Base-by-base conservation (phyloP, 2,888 invertebrate species). In the Seladonia tumulorum region DNA sequence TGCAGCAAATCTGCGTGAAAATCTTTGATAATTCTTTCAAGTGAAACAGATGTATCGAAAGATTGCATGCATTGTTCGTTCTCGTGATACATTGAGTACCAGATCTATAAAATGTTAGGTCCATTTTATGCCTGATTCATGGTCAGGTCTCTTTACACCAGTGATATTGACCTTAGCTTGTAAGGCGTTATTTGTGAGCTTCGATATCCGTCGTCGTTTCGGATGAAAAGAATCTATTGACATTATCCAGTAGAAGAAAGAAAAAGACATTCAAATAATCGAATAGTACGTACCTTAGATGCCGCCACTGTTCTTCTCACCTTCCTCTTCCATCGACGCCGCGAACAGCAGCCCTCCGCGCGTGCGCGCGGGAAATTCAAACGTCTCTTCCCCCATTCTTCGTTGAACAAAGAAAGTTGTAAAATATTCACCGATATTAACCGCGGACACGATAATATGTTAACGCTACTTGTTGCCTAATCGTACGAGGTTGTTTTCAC, bases 101-200 rank as follows among this genome's bases (percentile, higher is more conserved):
- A 39, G 42, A 22, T n/a, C 5, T 42, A n/a, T 39, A 22, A 68
- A 68, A 42, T 42, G 42, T 22, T 39, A 14, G 39, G 0, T 68
- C 68, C 42, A 42, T 68, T 35, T 39, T 68, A 68, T n/a, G 39
- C 39, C 42, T 68, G 10, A n/a, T n/a, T 22, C 39, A 39, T 68
- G 39, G 68, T 68, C 68, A 71, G 45, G 73, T 79, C 76, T 81
- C 68, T 82, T 76, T 70, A 49, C 60, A 76, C 60, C 76, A 49
- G 82, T 87, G 78, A 87, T 87, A 87, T 82, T 76, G 82, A 82
- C 4, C 63, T 74, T 87, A 77, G 49, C 72, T 70, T 63, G 66
- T 87, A 84, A 87, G 85, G 63, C 57, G 79, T 82, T 79, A 78
- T 25, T 79, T 66, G 82, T 80, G 79, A 86, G 68, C 66, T 82